phyloP scores from a whole-genome alignment of 92 coral and sea anemone genomes.

The Phymanthus crucifer region DNA sequence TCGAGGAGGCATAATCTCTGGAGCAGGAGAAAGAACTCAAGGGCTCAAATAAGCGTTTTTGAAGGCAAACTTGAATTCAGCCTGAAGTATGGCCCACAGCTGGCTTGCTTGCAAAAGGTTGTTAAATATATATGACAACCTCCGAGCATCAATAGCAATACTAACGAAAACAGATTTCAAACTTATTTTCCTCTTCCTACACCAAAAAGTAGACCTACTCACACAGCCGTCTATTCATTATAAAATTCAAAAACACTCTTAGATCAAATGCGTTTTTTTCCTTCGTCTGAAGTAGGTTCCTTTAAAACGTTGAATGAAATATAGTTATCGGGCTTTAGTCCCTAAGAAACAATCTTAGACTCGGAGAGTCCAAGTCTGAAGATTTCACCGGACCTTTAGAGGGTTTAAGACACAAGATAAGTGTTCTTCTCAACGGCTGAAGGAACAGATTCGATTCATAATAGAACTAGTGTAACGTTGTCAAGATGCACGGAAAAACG shows the following conservation, averaged over 20 bases:
- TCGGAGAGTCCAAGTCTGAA: background rate
- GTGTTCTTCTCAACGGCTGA: background rate
- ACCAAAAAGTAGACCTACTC: background rate
- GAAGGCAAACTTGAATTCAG: background rate
- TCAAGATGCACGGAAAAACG: background rate
- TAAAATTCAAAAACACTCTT: background rate
- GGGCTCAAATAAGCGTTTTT: background rate
- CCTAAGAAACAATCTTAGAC: background rate
- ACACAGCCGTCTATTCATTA: background rate
- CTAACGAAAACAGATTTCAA: background rate
- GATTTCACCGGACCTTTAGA: background rate
- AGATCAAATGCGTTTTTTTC: background rate
- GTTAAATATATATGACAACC: conserved; percentile 2
- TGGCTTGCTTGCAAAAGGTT: background rate
- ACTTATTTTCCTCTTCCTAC: background rate
- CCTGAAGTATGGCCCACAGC: background rate
- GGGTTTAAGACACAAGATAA: background rate
- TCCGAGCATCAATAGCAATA: background rate
- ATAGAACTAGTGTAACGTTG: background rate
- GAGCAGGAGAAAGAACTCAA: background rate
- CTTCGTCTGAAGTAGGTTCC: background rate
- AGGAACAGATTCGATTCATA: background rate
- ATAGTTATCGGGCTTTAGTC: background rate
- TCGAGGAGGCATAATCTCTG: background rate
- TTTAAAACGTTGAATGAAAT: background rate